Evolutionary conservation across 2,888 invertebrate genomes (phyloP), one percentile per base, ranked within the genome.

Genomic region (Ischnura elegans): DNA sequence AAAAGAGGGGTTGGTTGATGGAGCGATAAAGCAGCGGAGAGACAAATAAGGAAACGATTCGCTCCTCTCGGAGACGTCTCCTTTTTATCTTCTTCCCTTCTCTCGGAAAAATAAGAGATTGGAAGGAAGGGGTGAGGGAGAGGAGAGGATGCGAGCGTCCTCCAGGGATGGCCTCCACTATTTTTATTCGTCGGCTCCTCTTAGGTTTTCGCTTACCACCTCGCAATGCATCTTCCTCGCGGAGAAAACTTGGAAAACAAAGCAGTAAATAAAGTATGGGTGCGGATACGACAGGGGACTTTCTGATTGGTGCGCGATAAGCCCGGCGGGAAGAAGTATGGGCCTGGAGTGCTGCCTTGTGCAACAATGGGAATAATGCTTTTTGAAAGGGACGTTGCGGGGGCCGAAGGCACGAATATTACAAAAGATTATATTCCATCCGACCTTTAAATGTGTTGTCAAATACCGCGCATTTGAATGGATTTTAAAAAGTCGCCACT

Each of bases 21-120:
- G 51, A 51, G 51, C 51, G 47, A 76, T 76, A 76, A 76, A 76
- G 76, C 76, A 29, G 25, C 76, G 76, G 8, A 36, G 76, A 29
- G 51, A 51, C 36, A 51, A 55, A 87, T 87, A 87, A 87, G 55
- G 87, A 87, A 87, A 42, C 51, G 36, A 87, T 51, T 87, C 46
- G 25, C 86, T n/a, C 46, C 86, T 25, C 86, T n/a, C n/a, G n/a
- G n/a, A n/a, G n/a, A n/a, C n/a, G n/a, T 10, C 29, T 29, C 87
- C 51, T 19, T 42, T 51, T 51, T 87, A n/a, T n/a, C n/a, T n/a
- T n/a, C 46, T 87, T n/a, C 13, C 25, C 55, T 51, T 36, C 36
- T 16, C 87, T 46, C 25, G 47, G 47, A 47, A 51, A 46, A 21
- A 36, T 16, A 36, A 29, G 51, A 36, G n/a, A 36, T 36, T n/a